These are phyloP conservation scores for Macroglossus sobrinus DNA, from an alignment of 2,113 vertebrate species.

Conservation along the genomic window DNA sequence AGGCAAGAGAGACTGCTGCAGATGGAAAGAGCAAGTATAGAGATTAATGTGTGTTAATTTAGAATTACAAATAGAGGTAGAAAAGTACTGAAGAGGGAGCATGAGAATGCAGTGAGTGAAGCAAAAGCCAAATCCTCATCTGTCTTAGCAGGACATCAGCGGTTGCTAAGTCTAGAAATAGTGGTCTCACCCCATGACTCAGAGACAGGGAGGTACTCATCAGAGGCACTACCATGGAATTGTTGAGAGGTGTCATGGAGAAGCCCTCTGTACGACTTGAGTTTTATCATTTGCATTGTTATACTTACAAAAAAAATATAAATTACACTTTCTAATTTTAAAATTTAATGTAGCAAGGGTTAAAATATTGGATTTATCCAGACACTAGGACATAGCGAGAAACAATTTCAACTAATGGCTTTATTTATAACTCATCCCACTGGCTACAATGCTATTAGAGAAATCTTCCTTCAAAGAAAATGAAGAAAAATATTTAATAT, in stretches of 20 bases:
- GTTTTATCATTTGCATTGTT: background rate
- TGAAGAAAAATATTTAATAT: background rate
- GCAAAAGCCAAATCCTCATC: background rate
- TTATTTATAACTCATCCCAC: background rate
- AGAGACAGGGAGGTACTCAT: background rate
- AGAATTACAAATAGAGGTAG: background rate
- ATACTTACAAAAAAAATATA: background rate
- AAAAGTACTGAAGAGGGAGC: background rate
- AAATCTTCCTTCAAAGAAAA: slow-evolving; percentile 1
- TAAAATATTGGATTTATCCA: background rate
- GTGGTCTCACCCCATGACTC: background rate
- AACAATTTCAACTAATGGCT: background rate
- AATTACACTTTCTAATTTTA: background rate
- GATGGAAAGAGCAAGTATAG: background rate
- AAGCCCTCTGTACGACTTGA: background rate
- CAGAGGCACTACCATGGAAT: too few species aligned
- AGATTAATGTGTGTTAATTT: background rate
- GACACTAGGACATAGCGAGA: background rate
- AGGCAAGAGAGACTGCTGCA: background rate
- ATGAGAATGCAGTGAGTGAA: accelerated
- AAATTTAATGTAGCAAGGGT: background rate
- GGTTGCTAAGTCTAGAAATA: background rate
- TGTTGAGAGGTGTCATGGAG: background rate
- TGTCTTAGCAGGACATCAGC: background rate
- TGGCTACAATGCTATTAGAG: background rate